Evolutionary conservation across 1,140 invertebrate genomes (phyloP), one percentile per base, ranked within the genome.

Genomic region (Psilanteris sp.): DNA sequence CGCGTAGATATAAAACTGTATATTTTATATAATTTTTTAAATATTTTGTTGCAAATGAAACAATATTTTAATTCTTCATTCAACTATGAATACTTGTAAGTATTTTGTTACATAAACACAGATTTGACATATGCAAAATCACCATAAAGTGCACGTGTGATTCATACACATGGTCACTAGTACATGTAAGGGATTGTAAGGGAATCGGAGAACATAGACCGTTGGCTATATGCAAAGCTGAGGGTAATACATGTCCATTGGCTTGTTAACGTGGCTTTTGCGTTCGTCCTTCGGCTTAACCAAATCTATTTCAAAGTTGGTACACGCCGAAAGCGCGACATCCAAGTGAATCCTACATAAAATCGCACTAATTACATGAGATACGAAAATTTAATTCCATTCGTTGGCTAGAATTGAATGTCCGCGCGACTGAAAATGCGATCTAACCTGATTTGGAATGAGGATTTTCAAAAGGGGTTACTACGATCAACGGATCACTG

Each of bases 191-290:
- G 46, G 55, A 70, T 68, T 75, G 61, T 73, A 73, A 68, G 64
- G 62, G 75, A 73, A 77, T 73, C 46, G 75, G 68, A 62, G 75
- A 77, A 73, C 68, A 77, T 18, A 62, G 68, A 73, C 57, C 54
- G 57, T 68, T 29, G 75, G 37, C 15, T 73, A 39, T 77, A 72
- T 72, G 75, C 62, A 77, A 72, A 72, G 75, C 75, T 37, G 59
- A 68, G 62, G 62, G 68, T 77, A 77, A 77, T 73, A 57, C 59
- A 72, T 77, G 75, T 77, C 67, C 75, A 77, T 77, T 73, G 68
- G 75, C 75, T 77, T 77, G 75, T 77, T 77, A 77, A 77, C 75
- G 68, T 73, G 75, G 75, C 75, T 73, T 77, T 77, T 72, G 68
- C 68, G 75, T 68, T 68, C 62, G 68, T 77, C 68, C 68, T 62